Evolutionary conservation across 2,797 vertebrate genomes (phyloP), one percentile per base, ranked within the genome.

Genomic region (Yasuhikotakia modesta): DNA sequence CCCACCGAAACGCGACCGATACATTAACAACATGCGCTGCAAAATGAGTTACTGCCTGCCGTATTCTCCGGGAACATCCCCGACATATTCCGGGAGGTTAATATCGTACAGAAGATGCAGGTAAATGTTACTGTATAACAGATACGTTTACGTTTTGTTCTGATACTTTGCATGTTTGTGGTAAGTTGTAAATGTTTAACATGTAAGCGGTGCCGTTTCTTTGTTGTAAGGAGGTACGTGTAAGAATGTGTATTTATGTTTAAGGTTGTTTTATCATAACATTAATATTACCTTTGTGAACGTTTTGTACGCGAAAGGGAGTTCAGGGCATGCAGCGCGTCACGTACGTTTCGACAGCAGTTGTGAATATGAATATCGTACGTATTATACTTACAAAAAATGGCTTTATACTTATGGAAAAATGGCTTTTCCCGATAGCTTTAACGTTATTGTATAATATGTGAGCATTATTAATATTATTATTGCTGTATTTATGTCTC

Each of bases 1-100:
- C 27, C 16, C 27, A 35, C 16, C 4, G 55, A 57, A 46, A 67
- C 22, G 55, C 69, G 24, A 55, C 16, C 6, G 5, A 57, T 2
- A 0, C 1, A 13, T 35, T 5, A 61, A 2, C 32, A 0, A 57
- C 53, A 94, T 94, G 93, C 90, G 90, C 61, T 89, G 89, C 83
- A 90, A 79, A 81, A 89, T 92, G 88, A 91, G 78, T 71, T 93
- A 92, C 85, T 89, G 84, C 6, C 86, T 93, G 5, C 90, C 92
- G 5, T 92, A 86, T 75, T 91, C 91, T 0, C 91, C 91, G 1
- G 87, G 77, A 17, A 82, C 85, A 0, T 92, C 90, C 0, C 89
- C 91, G 0, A 75, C 88, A 0, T 87, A 84, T n/a, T 82, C 92
- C 0, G 87, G 89, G 1, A 88, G 84, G 0, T 14, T 92, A 63